A percentile compares a stretch with the other conserved stretches of the same genome.
Conservation (phyloP, 2,888 invertebrate species). For the Andrena marginata region DNA sequence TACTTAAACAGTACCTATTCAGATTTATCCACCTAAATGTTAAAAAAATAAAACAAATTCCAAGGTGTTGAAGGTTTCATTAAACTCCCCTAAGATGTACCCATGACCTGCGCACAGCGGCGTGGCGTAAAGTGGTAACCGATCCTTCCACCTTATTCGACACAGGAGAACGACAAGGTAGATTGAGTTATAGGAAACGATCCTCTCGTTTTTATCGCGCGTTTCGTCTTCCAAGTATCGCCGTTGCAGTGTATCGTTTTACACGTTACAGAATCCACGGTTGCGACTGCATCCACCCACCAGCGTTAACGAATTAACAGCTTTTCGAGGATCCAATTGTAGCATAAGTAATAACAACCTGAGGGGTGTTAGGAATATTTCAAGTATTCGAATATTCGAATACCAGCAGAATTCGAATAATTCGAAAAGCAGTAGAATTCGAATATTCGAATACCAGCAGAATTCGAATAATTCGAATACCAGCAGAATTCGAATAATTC, state of each 20-base stretch:
- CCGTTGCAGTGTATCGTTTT: constrained; percentile 39
- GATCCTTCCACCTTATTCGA: constrained; percentile 35
- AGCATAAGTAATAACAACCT: too few species aligned
- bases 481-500: too few species aligned
- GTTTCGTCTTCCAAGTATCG: constrained; percentile 35
- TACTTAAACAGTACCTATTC: neutral
- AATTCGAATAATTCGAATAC: too few species aligned
- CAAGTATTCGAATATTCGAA: too few species aligned
- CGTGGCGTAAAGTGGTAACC: constrained; percentile 38
- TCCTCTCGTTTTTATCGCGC: constrained; percentile 37
- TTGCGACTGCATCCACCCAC: neutral
- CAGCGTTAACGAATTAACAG: neutral
- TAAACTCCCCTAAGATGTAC: too few species aligned
- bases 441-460: too few species aligned
- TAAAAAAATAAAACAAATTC: too few species aligned
- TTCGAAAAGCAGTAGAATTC: too few species aligned
- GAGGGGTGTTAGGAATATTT: too few species aligned
- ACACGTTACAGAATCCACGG: constrained; percentile 18
- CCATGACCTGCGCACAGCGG: constrained; percentile 2
- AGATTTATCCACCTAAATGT: neutral
- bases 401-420: too few species aligned
- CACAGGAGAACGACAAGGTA: constrained; percentile 54
- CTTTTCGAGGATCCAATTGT: neutral
- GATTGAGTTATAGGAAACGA: constrained; percentile 71
- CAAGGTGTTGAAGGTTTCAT: neutral